Conservation (phyloP, 1,140 invertebrate genomes). For the Argopecten irradians region DNA sequence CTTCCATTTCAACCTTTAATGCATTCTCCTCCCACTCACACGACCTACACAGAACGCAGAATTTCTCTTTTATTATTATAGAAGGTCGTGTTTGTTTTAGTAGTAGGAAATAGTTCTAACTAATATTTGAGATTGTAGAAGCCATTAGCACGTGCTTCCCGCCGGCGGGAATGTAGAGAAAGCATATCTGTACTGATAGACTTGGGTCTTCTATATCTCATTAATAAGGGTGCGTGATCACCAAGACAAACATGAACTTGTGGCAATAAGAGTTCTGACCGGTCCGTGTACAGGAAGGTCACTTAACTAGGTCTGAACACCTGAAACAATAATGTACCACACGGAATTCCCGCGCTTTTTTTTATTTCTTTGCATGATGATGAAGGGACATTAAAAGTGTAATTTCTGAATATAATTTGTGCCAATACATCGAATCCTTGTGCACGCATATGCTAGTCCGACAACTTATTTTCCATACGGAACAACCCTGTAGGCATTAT, state of each 20-base stretch:
- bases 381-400: too few relatives aligned
- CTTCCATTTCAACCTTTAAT: neutral
- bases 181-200: neutral
- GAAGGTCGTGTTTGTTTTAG: neutral
- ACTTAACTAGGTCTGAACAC: too few relatives aligned
- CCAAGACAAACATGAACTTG: neutral
- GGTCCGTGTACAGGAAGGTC: too few relatives aligned
- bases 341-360: too few relatives aligned
- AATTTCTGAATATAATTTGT: too few relatives aligned
- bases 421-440: too few relatives aligned
- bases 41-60: neutral
- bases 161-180: neutral
- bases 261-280: neutral
- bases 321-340: too few relatives aligned
- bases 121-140: neutral
- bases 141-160: conserved; percentile 4
- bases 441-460: too few relatives aligned
- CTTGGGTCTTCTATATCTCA: too few relatives aligned
- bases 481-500: too few relatives aligned
- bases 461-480: too few relatives aligned
- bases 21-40: neutral
- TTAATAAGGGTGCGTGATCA: neutral
- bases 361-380: too few relatives aligned
- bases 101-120: neutral
- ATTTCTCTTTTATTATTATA: neutral